These are phyloP conservation scores for Arizona elegans DNA, from an alignment of 2,113 vertebrate genomes.

Conservation along the genomic window DNA sequence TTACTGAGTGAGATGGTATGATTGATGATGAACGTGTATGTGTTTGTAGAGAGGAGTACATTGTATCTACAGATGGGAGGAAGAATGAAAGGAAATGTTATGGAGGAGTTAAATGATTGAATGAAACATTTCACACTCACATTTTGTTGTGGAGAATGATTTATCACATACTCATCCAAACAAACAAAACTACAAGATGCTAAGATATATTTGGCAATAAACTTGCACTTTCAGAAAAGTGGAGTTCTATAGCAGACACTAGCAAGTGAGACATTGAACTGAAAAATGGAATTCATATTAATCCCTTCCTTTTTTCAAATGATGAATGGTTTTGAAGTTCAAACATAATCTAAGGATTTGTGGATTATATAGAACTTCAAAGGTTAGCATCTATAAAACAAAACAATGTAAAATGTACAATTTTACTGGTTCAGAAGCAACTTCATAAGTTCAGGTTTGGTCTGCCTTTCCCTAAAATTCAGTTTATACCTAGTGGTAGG, in stretches of 20 bases:
- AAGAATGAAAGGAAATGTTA: background rate
- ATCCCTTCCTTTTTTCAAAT: background rate
- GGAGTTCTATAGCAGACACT: background rate
- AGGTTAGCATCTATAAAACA: background rate
- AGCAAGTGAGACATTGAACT: background rate
- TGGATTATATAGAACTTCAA: background rate
- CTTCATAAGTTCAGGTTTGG: background rate
- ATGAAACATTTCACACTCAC: background rate
- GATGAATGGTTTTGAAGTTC: background rate
- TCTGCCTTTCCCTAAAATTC: too few relatives aligned
- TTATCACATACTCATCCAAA: background rate
- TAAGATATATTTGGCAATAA: background rate
- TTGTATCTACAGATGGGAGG: background rate
- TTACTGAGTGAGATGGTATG: background rate
- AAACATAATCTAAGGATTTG: background rate
- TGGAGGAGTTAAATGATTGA: background rate
- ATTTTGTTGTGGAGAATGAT: background rate
- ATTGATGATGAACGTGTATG: background rate
- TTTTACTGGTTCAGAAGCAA: background rate
- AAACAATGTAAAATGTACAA: background rate
- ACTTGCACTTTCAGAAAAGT: background rate
- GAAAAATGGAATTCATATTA: background rate
- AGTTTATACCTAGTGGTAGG: background rate
- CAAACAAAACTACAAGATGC: background rate
- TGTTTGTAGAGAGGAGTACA: background rate